phyloP scores from a whole-genome alignment of 2,797 vertebrate species.

The Urocyon cinereoargenteus region DNA sequence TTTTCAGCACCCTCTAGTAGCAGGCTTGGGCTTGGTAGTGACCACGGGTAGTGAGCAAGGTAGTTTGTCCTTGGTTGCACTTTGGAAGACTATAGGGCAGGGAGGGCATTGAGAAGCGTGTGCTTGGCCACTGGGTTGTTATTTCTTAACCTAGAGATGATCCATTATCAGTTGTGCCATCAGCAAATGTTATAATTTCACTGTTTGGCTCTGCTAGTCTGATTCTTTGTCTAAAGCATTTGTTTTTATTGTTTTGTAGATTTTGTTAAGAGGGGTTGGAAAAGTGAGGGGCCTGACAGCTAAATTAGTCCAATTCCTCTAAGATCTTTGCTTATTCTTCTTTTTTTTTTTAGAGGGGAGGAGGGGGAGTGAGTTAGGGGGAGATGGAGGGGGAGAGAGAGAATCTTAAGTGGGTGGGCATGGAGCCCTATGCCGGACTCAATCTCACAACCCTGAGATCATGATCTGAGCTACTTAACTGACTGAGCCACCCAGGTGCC shows the following conservation, averaged over 20 bases:
- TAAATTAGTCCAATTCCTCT: neutral
- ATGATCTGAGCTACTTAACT: too few species aligned
- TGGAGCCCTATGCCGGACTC: too few species aligned
- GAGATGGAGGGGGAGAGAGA: too few species aligned
- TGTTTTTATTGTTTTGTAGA: neutral
- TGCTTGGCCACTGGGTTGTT: neutral
- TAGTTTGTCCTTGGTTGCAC: neutral
- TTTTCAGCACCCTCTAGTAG: neutral
- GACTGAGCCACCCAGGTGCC: too few species aligned
- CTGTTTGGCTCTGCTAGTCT: neutral
- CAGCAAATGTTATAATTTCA: neutral
- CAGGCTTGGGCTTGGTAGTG: neutral
- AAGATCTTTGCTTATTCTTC: neutral
- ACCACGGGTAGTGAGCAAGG: neutral
- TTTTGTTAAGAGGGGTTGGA: neutral
- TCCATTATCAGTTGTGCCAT: neutral
- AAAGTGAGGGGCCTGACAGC: neutral
- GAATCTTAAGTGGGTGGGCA: too few species aligned
- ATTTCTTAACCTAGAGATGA: conserved; percentile 1
- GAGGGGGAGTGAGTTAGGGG: too few species aligned
- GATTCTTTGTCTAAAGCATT: neutral
- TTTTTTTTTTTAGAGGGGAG: too few species aligned
- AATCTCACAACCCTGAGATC: too few species aligned
- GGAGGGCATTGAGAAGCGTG: neutral
- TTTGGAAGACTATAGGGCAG: neutral